Base-by-base conservation (phyloP, 1,140 invertebrate species). In the Penaeus chinensis region DNA sequence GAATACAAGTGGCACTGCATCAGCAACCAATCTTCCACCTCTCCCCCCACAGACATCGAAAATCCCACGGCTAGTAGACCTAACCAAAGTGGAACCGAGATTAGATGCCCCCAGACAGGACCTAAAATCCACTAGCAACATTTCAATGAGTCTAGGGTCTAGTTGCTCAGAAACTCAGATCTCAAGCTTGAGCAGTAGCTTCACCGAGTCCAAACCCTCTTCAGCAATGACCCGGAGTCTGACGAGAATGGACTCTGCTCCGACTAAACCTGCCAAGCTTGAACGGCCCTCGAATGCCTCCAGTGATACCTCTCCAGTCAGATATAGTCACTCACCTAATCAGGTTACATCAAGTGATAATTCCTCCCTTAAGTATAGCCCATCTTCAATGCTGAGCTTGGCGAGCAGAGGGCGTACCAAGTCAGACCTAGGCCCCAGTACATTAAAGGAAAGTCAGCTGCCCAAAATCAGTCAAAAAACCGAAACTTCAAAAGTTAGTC, bases 41-140 rank as follows among this genome's bases (percentile, higher is more conserved):
- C 71, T 88, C 37, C 90, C 89, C 16, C 88, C 87, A 27, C 86
- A 90, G 16, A 66, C 71, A 7, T 89, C 91, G 22, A 91, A 90
- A 86, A 89, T 91, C 66, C 90, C 88, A 27, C 88, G 90, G 60
- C 65, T 90, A 65, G 88, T 90, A 8, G 89, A 90, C 66, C 88
- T 90, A n/a, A 85, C 63, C 47, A 89, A 83, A 76, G 80, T 74
- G 61, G 84, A 87, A 42, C 88, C 89, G 19, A 74, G 71, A 54
- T n/a, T 80, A 60, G 88, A 89, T 69, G 60, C 76, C 10, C 24
- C 74, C 32, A 32, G 27, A 18, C 71, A 65, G 24, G 63, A 65
- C 19, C 37, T 66, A 2, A 54, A 69, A 18, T 47, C n/a, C 11
- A 47, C 61, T 66, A 18, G 65, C 32, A 27, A 24, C 32, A 7